Conservation (phyloP, 2,888 invertebrate species). For the Amblyjoppa proteus region DNA sequence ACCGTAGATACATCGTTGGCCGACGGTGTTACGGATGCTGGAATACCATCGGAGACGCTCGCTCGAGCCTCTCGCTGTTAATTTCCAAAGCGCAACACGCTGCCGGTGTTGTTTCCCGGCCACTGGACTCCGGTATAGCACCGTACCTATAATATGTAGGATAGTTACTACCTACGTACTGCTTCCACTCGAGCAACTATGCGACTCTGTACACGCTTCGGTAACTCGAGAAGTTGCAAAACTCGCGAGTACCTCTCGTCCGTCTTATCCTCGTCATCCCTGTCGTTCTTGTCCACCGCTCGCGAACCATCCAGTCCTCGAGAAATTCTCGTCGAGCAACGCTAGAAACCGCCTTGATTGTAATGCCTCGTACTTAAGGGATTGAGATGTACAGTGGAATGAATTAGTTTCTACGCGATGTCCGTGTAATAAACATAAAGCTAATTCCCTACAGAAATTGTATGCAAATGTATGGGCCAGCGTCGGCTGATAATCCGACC, state of each 20-base stretch:
- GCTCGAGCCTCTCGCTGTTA: conserved; percentile 34
- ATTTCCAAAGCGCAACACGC: conserved; percentile 59
- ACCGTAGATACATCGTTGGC: conserved; percentile 41
- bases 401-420: not conserved
- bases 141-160: not conserved
- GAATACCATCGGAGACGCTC: conserved; percentile 14
- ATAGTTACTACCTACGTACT: not conserved
- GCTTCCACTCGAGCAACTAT: not conserved
- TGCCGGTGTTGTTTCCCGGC: conserved; percentile 27
- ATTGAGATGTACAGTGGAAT: conserved; percentile 46
- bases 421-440: too few species aligned
- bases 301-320: not conserved
- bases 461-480: too few species aligned
- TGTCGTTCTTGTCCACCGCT: not conserved
- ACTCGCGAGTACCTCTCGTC: conserved; percentile 46
- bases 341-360: conserved; percentile 58
- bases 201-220: conserved; percentile 3
- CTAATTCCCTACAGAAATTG: too few species aligned
- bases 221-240: conserved; percentile 54
- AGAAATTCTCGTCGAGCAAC: conserved; percentile 63
- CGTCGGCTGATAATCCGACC: too few species aligned
- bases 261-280: conserved; percentile 44
- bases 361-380: conserved; percentile 45
- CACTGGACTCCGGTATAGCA: not conserved
- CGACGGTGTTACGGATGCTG: conserved; percentile 11